A percentile compares a stretch with the other conserved stretches of the same genome.
Conservation (phyloP, 1,140 invertebrate species). For the Steinernema feltiae region DNA sequence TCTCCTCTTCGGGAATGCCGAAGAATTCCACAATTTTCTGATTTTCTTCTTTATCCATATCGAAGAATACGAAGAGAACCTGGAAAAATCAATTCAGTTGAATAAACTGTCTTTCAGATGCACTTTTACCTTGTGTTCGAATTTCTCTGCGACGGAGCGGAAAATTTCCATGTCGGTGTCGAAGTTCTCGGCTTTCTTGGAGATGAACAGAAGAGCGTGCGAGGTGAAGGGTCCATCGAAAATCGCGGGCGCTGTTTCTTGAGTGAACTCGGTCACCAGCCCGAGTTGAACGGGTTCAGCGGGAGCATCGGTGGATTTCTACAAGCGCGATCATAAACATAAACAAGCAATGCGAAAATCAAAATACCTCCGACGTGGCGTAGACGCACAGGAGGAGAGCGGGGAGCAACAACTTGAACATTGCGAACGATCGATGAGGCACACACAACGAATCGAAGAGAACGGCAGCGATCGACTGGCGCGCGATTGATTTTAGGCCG, state of each 20-base stretch:
- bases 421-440: too few relatives aligned
- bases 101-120: background rate
- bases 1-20: slow-evolving; percentile 84
- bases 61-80: slow-evolving; percentile 86
- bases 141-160: slow-evolving; percentile 71
- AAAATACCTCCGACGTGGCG: too few relatives aligned
- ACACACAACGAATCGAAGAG: too few relatives aligned
- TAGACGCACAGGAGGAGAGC: too few relatives aligned
- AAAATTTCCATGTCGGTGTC: slow-evolving; percentile 67
- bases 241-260: slow-evolving; percentile 91
- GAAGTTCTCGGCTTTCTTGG: slow-evolving; percentile 71
- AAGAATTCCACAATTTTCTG: slow-evolving; percentile 97
- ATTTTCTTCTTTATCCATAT: slow-evolving; percentile 89
- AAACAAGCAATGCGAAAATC: too few relatives aligned
- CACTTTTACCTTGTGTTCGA: slow-evolving; percentile 72
- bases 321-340: too few relatives aligned
- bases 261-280: slow-evolving; percentile 93
- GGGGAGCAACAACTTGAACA: too few relatives aligned
- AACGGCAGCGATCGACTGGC: too few relatives aligned
- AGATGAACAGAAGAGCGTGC: slow-evolving; percentile 88
- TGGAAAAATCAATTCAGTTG: slow-evolving; percentile 46
- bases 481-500: too few relatives aligned
- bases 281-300: too few relatives aligned
- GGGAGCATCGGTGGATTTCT: too few relatives aligned
- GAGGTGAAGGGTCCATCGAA: slow-evolving; percentile 95